A percentile compares a stretch with the other conserved stretches of the same genome.
These are phyloP conservation scores for Apostichopus leukothele DNA, from an alignment of 53 echinoderm and acorn worm species.

Conservation along the genomic window DNA sequence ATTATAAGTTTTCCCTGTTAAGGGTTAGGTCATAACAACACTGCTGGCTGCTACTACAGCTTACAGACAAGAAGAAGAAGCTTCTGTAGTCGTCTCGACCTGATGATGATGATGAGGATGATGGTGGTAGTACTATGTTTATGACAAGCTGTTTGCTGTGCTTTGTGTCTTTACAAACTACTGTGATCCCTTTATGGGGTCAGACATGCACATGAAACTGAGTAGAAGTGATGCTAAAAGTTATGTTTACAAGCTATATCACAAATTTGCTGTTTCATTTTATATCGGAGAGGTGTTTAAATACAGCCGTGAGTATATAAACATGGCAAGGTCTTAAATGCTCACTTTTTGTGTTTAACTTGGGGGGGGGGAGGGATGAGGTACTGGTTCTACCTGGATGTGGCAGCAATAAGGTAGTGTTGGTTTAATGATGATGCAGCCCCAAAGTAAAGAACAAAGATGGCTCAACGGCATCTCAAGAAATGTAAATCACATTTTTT, in stretches of 20 bases:
- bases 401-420: not conserved
- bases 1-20: not conserved
- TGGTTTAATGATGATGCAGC: not conserved
- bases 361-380: not conserved
- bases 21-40: too few species aligned
- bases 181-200: constrained; percentile 42
- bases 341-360: not conserved
- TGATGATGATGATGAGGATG: constrained; percentile 18
- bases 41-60: too few species aligned
- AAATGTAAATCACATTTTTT: too few species aligned
- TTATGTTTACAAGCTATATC: constrained; percentile 45
- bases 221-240: constrained; percentile 32
- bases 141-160: constrained; percentile 39
- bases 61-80: not conserved
- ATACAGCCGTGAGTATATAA: constrained; percentile 19
- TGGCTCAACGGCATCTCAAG: too few species aligned
- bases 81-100: not conserved
- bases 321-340: constrained; percentile 26
- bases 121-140: constrained; percentile 25
- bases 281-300: constrained; percentile 34
- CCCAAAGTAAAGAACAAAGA: too few species aligned
- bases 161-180: constrained; percentile 25
- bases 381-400: not conserved
- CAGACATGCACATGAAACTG: constrained; percentile 37
- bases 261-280: constrained; percentile 33